phyloP scores from a whole-genome alignment of 2,888 invertebrate genomes.

The Aleiodes alternator region DNA sequence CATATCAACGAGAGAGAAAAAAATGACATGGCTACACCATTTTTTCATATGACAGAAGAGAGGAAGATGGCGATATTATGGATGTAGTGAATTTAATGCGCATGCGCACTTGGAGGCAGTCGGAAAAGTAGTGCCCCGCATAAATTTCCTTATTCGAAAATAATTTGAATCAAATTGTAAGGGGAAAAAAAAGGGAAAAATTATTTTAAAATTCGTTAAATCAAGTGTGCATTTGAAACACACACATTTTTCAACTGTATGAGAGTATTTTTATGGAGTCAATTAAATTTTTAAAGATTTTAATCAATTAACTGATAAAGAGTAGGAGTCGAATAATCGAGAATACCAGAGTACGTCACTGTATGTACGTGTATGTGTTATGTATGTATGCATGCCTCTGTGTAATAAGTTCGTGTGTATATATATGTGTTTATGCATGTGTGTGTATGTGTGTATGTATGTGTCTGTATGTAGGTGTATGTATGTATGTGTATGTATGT shows the following conservation, averaged over 20 bases:
- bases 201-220: background rate
- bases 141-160: constrained; percentile 13
- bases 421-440: too few relatives aligned
- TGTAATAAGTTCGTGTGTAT: too few relatives aligned
- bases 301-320: background rate
- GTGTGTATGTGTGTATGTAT: too few relatives aligned
- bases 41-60: constrained; percentile 12
- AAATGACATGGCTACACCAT: constrained; percentile 27
- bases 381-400: too few relatives aligned
- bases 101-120: constrained; percentile 38
- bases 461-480: too few relatives aligned
- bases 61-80: constrained; percentile 45
- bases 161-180: background rate
- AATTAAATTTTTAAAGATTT: background rate
- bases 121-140: constrained; percentile 38
- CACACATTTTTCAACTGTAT: background rate
- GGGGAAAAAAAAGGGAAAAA: background rate
- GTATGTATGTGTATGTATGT: too few relatives aligned
- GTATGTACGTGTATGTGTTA: background rate
- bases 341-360: constrained; percentile 29
- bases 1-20: background rate
- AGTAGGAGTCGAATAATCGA: constrained; percentile 29
- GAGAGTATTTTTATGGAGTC: background rate
- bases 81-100: constrained; percentile 21
- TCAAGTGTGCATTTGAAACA: background rate